Evolutionary conservation across 1,140 invertebrate species (phyloP).

Genomic region (Calycopis cecrops): DNA sequence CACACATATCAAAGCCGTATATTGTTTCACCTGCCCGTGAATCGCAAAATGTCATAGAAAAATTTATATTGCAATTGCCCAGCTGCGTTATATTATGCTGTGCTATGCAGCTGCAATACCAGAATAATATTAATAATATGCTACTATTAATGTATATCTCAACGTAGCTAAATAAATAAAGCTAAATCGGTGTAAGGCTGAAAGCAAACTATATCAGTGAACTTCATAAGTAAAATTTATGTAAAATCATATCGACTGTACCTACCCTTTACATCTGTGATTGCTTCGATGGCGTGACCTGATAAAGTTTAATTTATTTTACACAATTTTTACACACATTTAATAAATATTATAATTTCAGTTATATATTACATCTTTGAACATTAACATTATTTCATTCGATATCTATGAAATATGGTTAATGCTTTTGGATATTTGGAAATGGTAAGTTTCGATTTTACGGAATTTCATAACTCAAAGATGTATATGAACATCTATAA

Average conservation of each 20-base stretch:
- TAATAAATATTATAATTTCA: not conserved
- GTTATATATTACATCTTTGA: not conserved
- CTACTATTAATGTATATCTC: too few species aligned
- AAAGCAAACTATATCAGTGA: not conserved
- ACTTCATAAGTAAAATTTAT: conserved; percentile 8
- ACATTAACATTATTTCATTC: conserved; percentile 3
- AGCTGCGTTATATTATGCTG: too few species aligned
- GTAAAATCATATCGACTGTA: conserved; percentile 3
- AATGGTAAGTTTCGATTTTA: too few species aligned
- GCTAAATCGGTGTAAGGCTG: conserved; percentile 3
- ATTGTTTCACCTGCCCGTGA: too few species aligned
- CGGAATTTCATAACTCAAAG: too few species aligned
- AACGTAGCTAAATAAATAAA: not conserved
- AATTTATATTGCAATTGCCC: too few species aligned
- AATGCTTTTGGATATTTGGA: too few species aligned
- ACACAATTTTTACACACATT: conserved; percentile 4
- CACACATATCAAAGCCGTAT: too few species aligned
- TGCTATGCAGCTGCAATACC: too few species aligned
- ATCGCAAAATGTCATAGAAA: too few species aligned
- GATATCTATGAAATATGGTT: conserved; percentile 1
- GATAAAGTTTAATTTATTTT: conserved; percentile 9
- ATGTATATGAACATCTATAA: too few species aligned
- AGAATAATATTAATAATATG: too few species aligned
- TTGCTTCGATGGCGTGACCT: not conserved
- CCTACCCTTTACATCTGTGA: not conserved